Conservation (phyloP, 2,113 vertebrate species). For the Sialia sialis region DNA sequence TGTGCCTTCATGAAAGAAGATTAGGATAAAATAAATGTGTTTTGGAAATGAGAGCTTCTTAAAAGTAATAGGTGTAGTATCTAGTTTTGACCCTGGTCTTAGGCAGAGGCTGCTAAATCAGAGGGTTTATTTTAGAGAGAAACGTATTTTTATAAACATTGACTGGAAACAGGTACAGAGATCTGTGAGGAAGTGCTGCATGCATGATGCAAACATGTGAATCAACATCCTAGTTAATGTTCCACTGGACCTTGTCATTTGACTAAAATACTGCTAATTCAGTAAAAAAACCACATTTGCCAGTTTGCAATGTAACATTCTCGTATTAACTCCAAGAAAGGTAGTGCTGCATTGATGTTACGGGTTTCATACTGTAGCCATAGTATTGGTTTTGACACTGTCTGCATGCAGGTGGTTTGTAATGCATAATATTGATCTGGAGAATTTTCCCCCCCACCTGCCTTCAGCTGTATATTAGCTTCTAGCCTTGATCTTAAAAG, state of each 20-base stretch:
- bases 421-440: constrained; percentile 66
- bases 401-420: constrained; percentile 37
- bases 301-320: not conserved
- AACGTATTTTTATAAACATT: not conserved
- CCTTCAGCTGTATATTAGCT: constrained; percentile 41
- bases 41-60: not conserved
- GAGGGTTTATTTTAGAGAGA: not conserved
- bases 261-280: not conserved
- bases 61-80: not conserved
- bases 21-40: not conserved
- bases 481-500: constrained; percentile 66
- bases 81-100: not conserved
- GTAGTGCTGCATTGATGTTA: not conserved
- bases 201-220: not conserved
- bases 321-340: not conserved
- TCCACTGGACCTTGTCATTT: not conserved
- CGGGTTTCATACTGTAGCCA: not conserved
- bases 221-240: not conserved
- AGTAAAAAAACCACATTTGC: not conserved
- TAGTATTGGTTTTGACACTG: constrained; percentile 18
- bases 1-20: not conserved
- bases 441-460: not conserved
- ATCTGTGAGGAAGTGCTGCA: not conserved
- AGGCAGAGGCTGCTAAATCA: not conserved
- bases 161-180: not conserved